Conservation (phyloP, 2,888 invertebrate genomes). For the Nemotelus pantherinus region DNA sequence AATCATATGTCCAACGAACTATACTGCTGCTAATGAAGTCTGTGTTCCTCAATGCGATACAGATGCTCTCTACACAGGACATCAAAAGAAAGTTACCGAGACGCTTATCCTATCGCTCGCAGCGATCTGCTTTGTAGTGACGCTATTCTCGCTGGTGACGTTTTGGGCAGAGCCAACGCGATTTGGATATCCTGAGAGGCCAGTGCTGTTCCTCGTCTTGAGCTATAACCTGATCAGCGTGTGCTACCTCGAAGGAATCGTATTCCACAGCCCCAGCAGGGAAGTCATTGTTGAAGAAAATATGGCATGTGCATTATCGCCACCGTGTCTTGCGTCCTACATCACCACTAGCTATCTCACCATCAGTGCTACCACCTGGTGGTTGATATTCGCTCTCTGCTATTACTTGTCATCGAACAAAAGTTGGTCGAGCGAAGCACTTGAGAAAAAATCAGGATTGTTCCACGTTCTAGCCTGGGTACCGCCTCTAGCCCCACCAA, state of each 20-base stretch:
- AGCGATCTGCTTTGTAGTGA: slow-evolving; percentile 80
- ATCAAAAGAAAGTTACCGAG: slow-evolving; percentile 76
- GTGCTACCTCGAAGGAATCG: slow-evolving; percentile 77
- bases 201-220: slow-evolving; percentile 87
- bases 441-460: slow-evolving; percentile 85
- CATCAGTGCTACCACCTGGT: slow-evolving; percentile 84
- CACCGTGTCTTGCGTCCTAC: slow-evolving; percentile 78
- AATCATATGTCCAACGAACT: slow-evolving; percentile 70
- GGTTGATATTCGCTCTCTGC: slow-evolving; percentile 86
- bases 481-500: slow-evolving; percentile 84
- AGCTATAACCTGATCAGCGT: slow-evolving; percentile 85
- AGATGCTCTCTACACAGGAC: slow-evolving; percentile 73
- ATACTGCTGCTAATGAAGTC: slow-evolving; percentile 69
- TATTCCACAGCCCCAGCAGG: slow-evolving; percentile 64
- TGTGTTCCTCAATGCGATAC: slow-evolving; percentile 72
- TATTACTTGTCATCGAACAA: slow-evolving; percentile 91
- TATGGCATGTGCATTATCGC: slow-evolving; percentile 65
- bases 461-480: slow-evolving; percentile 91
- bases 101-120: slow-evolving; percentile 82
- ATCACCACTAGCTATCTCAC: slow-evolving; percentile 81
- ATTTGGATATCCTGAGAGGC: slow-evolving; percentile 92
- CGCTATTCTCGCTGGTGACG: slow-evolving; percentile 84
- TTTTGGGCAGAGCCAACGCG: slow-evolving; percentile 89
- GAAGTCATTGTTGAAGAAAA: slow-evolving; percentile 57
- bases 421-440: slow-evolving; percentile 93